phyloP scores from a whole-genome alignment of 2,797 vertebrate genomes.

The Lates japonicus region DNA sequence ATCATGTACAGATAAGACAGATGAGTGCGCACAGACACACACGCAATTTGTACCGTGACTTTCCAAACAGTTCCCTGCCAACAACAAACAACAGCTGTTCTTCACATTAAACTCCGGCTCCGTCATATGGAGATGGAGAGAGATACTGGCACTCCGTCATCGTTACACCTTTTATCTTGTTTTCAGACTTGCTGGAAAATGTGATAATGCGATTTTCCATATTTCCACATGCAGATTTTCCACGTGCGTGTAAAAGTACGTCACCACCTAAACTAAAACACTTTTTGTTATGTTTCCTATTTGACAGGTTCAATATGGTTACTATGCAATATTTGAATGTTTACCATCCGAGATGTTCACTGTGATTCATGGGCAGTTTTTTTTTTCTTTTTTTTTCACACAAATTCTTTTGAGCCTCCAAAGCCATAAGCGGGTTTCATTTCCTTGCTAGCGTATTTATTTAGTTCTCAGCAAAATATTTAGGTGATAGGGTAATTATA shows the following conservation, averaged over 20 bases:
- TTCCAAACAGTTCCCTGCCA: slow-evolving; percentile 67
- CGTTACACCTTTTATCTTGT: slow-evolving; percentile 63
- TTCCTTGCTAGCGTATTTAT: slow-evolving; percentile 82
- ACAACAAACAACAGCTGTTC: slow-evolving; percentile 77
- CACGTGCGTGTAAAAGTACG: slow-evolving; percentile 17
- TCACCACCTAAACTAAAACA: slow-evolving; percentile 34
- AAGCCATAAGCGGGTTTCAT: slow-evolving; percentile 73
- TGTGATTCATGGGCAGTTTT: slow-evolving; percentile 54
- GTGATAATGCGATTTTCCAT: slow-evolving; percentile 65
- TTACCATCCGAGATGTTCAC: slow-evolving; percentile 53
- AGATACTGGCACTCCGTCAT: slow-evolving; percentile 41
- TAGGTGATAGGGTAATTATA: slow-evolving; percentile 84
- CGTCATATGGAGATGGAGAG: slow-evolving; percentile 52
- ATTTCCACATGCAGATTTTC: slow-evolving; percentile 50
- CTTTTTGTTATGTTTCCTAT: slow-evolving; percentile 30
- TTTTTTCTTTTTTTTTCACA: slow-evolving; percentile 45
- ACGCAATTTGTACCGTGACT: slow-evolving; percentile 45
- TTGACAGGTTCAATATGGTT: slow-evolving; percentile 31
- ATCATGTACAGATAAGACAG: slow-evolving; percentile 48
- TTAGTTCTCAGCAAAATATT: slow-evolving; percentile 84
- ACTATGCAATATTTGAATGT: slow-evolving; percentile 62
- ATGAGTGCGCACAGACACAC: slow-evolving; percentile 56
- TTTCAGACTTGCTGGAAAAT: slow-evolving; percentile 61
- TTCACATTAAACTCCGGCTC: slow-evolving; percentile 55
- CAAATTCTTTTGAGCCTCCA: slow-evolving; percentile 64